Percentiles rank a stretch among this genome's conserved stretches.
Conservation (phyloP, 2,113 vertebrate genomes). For the Peucedramus taeniatus region DNA sequence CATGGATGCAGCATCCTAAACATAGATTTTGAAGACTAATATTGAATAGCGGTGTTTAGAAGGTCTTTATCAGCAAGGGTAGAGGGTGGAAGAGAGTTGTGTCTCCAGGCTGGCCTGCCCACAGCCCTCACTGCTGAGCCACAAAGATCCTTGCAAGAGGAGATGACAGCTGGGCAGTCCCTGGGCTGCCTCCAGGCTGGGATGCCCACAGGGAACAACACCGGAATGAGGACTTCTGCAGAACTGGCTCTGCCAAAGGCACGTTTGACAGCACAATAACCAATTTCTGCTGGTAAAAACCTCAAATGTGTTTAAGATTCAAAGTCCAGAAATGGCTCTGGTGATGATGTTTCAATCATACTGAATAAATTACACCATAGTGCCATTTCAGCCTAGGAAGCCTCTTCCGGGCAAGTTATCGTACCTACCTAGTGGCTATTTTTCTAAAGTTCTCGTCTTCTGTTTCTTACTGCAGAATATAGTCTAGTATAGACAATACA, state of each 20-base stretch:
- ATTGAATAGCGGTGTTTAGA: background rate
- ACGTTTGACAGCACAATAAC: background rate
- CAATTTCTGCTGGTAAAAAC: background rate
- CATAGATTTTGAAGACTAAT: background rate
- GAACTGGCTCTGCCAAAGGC: background rate
- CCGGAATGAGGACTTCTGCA: background rate
- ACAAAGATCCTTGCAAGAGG: background rate
- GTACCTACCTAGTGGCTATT: constrained; percentile 64
- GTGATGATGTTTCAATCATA: background rate
- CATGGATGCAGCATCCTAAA: background rate
- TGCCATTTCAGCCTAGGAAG: background rate
- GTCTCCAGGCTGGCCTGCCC: background rate
- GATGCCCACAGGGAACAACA: background rate
- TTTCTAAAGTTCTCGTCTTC: background rate
- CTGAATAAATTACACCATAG: background rate
- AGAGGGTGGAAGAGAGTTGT: background rate
- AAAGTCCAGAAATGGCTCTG: background rate
- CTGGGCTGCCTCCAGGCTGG: background rate
- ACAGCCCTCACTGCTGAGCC: background rate
- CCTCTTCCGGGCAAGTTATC: background rate
- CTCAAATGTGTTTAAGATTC: background rate
- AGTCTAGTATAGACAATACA: constrained; percentile 40
- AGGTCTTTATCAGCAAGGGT: background rate
- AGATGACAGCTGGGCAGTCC: background rate
- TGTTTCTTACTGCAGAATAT: constrained; percentile 33